These are phyloP conservation scores for Aporrectodea caliginosa DNA, from an alignment of 1,140 invertebrate species.

Conservation along the genomic window DNA sequence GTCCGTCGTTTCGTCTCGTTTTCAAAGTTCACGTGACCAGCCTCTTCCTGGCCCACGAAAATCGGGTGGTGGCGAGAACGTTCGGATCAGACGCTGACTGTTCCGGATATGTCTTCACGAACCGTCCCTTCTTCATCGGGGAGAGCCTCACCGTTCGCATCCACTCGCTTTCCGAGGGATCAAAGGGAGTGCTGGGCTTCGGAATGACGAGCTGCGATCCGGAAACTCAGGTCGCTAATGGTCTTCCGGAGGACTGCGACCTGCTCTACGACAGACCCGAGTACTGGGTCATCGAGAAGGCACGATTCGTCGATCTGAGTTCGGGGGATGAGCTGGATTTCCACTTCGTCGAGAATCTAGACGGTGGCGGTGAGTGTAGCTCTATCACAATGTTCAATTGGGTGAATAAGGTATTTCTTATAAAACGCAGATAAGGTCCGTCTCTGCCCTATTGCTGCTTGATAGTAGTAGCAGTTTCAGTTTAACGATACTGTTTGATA, in stretches of 20 bases:
- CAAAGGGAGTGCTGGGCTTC: constrained; percentile 80
- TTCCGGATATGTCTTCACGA: constrained; percentile 78
- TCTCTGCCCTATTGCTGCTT: too few relatives aligned
- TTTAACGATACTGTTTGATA: too few relatives aligned
- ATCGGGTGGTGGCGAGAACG: background rate
- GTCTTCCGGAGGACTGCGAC: constrained; percentile 89
- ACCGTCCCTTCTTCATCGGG: constrained; percentile 71
- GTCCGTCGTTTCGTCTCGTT: background rate
- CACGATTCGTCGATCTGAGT: constrained; percentile 76
- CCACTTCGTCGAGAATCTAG: constrained; percentile 69
- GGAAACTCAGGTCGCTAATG: constrained; percentile 63
- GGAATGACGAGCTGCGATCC: constrained; percentile 93
- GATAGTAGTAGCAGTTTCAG: too few relatives aligned
- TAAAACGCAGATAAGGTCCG: too few relatives aligned
- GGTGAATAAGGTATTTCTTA: too few relatives aligned
- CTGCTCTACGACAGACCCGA: constrained; percentile 84
- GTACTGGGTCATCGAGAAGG: constrained; percentile 93
- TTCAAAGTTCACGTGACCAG: background rate
- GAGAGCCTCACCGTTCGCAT: constrained; percentile 78
- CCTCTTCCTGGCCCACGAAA: background rate
- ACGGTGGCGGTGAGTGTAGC: background rate
- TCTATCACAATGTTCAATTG: too few relatives aligned
- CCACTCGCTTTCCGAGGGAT: constrained; percentile 75
- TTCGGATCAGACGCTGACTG: background rate
- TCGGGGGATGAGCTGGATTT: constrained; percentile 85